Evolutionary conservation across 2,888 invertebrate species (phyloP), one percentile per base, ranked within the genome.

Genomic region (Ptychoptera albimana): DNA sequence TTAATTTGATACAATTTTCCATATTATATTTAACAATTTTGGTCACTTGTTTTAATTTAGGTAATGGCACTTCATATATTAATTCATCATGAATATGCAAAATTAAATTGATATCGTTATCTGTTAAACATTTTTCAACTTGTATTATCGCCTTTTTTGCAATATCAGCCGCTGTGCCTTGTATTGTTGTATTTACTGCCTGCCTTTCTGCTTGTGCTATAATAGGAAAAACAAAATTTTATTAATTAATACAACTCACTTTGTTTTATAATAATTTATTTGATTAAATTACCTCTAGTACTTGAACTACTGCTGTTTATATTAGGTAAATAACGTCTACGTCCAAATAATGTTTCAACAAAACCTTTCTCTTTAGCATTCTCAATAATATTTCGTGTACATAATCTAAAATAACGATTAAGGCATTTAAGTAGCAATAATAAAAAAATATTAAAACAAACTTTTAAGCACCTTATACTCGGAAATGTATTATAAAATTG

Each of bases 61-160:
- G 61, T 45, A 69, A 60, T 9, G 75, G 72, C 4, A 89, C 84
- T 72, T 98, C 94, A 59, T 87, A 94, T 29, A 98, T 77, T 2
- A 98, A 71, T 70, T 98, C 98, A 64, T 98, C 97, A 61, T 98
- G 97, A 54, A 98, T 70, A 61, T 96, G 93, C 16, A 97, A 68
- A 3, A 96, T 77, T 11, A 96, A 72, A 48, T 72, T 73, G 0
- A 79, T 79, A 50, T 55, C 48, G 16, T 55, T 37, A 49, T 55
- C 48, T 14, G 55, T 32, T 50, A 54, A 79, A 59, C 58, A 69
- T 10, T 68, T 63, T 52, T 91, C 81, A 54, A 94, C 77, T 41
- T 72, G 69, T 29, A 87, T 71, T 79, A 96, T 88, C 1, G 94
- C 92, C 45, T 72, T 77, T 64, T 98, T 98, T 0, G 87, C 83